Conservation (phyloP, 2,113 vertebrate genomes). For the Atrichornis clamosus region DNA sequence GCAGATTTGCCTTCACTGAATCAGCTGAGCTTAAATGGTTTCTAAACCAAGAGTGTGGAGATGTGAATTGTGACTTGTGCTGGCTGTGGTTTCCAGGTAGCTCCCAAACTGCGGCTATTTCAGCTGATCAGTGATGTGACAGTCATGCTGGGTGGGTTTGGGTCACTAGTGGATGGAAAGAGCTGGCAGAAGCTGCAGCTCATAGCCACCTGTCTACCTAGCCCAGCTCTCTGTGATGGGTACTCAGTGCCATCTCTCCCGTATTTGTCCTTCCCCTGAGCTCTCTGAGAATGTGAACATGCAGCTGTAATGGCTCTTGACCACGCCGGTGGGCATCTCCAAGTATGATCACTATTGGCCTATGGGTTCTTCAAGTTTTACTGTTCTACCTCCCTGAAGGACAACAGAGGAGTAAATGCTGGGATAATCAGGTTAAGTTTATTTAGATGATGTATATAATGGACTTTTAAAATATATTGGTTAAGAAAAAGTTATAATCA, state of each 20-base stretch:
- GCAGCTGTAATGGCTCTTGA: neutral
- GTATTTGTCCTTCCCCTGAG: neutral
- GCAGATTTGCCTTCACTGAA: slow-evolving; percentile 18
- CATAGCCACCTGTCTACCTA: neutral
- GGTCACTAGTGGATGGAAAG: neutral
- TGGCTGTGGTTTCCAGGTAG: neutral
- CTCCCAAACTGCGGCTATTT: neutral
- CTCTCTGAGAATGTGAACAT: neutral
- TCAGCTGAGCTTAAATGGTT: neutral
- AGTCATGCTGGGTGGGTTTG: neutral
- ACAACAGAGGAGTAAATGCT: neutral
- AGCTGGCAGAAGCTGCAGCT: neutral
- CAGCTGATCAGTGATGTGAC: neutral
- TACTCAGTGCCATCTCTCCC: neutral
- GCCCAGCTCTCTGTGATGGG: neutral
- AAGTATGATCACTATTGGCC: neutral
- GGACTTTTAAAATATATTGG: neutral
- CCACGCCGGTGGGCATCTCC: neutral
- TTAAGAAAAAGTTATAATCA: neutral
- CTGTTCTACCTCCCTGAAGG: neutral
- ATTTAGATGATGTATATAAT: neutral
- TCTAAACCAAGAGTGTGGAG: neutral
- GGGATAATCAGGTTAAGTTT: neutral
- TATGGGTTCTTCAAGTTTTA: neutral
- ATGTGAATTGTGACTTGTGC: neutral